A percentile compares a stretch with the other conserved stretches of the same genome.
Evolutionary conservation across 2,797 vertebrate species (phyloP).

Genomic region (Hozukius guyotensis): DNA sequence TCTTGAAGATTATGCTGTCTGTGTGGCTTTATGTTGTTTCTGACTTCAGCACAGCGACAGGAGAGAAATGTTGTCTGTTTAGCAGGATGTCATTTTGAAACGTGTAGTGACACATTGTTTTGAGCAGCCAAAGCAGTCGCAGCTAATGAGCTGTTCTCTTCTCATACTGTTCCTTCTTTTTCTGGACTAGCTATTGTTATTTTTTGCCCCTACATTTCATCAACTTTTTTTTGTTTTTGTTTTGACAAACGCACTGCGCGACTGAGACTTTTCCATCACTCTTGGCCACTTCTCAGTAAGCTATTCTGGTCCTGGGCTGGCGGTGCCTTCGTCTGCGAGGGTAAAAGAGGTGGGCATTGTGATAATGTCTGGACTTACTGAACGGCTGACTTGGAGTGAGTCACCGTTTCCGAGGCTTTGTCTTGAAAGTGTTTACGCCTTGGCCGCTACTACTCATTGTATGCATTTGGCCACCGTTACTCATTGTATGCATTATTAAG

Average conservation of each 20-base stretch:
- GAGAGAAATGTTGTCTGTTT: constrained; percentile 52
- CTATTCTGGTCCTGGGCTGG: constrained; percentile 50
- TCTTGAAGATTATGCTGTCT: constrained; percentile 37
- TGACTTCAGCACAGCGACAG: constrained; percentile 36
- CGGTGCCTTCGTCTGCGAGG: constrained; percentile 43
- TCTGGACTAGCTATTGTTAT: constrained; percentile 41
- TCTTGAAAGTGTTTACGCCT: constrained; percentile 38
- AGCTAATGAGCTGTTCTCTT: constrained; percentile 68
- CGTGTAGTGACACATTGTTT: constrained; percentile 64
- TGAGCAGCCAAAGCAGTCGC: constrained; percentile 47
- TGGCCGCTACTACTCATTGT: constrained; percentile 23
- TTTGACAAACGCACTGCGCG: constrained; percentile 49
- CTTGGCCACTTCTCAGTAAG: constrained; percentile 61
- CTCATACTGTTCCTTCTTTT: constrained; percentile 41
- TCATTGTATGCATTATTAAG: constrained; percentile 42
- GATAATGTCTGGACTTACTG: constrained; percentile 59
- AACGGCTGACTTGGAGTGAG: constrained; percentile 47
- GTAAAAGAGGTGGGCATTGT: constrained; percentile 64
- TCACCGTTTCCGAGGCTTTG: constrained; percentile 49
- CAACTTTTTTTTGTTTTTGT: constrained; percentile 26
- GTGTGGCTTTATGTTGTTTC: constrained; percentile 27
- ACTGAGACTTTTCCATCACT: constrained; percentile 55
- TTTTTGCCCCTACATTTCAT: constrained; percentile 38
- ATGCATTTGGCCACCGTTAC: constrained; percentile 2
- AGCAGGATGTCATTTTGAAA: constrained; percentile 60